Evolutionary conservation across 92 coral and sea anemone species (phyloP), one percentile per base, ranked within the genome.

Genomic region (Porites evermanni): DNA sequence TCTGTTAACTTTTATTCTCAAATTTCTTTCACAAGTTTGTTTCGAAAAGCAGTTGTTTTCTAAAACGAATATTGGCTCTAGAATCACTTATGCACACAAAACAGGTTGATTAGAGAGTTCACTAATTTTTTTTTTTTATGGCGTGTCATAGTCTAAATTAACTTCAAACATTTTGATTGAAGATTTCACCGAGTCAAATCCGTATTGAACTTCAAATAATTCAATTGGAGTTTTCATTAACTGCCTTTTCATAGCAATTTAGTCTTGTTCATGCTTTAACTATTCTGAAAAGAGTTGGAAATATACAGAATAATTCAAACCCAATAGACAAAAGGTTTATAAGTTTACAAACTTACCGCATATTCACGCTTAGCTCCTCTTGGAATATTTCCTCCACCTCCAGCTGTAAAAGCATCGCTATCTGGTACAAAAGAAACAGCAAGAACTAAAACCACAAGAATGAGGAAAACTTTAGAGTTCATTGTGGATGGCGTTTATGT

Each of bases 301-400:
- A 70, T 14, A 16, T 72, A 50, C 2, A 6, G 5, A 72, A 72
- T 10, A 26, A 17, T 52, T 47, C 3, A 18, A 74, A 24, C 12
- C 74, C 32, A 12, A 8, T 38, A 32, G 29, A 77, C 20, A 19
- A 29, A 10, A 59, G 13, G 32, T 26, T 14, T 77, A 50, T 56
- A 53, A n/a, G 51, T 65, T 10, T 11, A 6, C 2, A 14, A 9
- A 38, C 88, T 72, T 66, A 89, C 95, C 81, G 67, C 29, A 14
- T 67, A 77, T n/a, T 87, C 95, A 44, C 95, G 87, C 84, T 92
- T 95, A 53, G 89, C 89, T 16, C 84, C 78, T 59, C 87, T 84
- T 11, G 98, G 98, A 24, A 95, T 91, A 58, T 95, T 95, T 12
- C 98, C 98, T 3, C 98, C 98, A 10, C 98, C 98, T 11, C 98